Base-by-base conservation (phyloP, 1,140 invertebrate genomes). In the Arion vulgaris region DNA sequence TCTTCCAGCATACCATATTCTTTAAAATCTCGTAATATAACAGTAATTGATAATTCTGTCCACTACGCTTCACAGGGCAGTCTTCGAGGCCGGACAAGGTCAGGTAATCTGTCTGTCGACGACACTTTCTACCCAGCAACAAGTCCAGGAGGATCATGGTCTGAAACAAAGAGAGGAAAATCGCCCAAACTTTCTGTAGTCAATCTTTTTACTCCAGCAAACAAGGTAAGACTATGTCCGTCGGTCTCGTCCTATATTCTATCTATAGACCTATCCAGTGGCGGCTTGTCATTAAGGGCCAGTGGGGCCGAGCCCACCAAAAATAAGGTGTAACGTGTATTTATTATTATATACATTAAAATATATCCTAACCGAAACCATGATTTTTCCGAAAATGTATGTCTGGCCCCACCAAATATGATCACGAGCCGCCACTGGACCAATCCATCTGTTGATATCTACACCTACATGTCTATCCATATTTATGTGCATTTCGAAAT, bases 41-140 rank as follows among this genome's bases (percentile, higher is more conserved):
- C n/a, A n/a, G n/a, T n/a, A n/a, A n/a, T n/a, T n/a, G n/a, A n/a
- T n/a, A n/a, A n/a, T n/a, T n/a, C n/a, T n/a, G n/a, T n/a, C n/a
- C n/a, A n/a, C n/a, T n/a, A n/a, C n/a, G n/a, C n/a, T n/a, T n/a
- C n/a, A 28, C 73, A 77, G 86, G 87, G 88, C 57, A 89, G 88
- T 79, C 85, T 89, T 62, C 76, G 88, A 34, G 86, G 86, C 41
- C 57, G 87, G 0, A 53, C 86, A 17, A 83, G 86, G 11, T 34
- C 38, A 19, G 84, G 82, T 4, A 89, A 89, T 73, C 84, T 89
- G 9, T 88, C 87, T 26, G 88, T 89, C 34, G 88, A 89, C 76
- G 88, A 89, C 71, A 87, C 85, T n/a, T 82, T 83, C 9, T 84
- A 84, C 32, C 83, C 87, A n/a, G 85, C 85, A 0, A 86, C 86